Evolutionary conservation across 2,113 vertebrate species (phyloP), one percentile per base, ranked within the genome.

Genomic region (Tragelaphus strepsiceros): DNA sequence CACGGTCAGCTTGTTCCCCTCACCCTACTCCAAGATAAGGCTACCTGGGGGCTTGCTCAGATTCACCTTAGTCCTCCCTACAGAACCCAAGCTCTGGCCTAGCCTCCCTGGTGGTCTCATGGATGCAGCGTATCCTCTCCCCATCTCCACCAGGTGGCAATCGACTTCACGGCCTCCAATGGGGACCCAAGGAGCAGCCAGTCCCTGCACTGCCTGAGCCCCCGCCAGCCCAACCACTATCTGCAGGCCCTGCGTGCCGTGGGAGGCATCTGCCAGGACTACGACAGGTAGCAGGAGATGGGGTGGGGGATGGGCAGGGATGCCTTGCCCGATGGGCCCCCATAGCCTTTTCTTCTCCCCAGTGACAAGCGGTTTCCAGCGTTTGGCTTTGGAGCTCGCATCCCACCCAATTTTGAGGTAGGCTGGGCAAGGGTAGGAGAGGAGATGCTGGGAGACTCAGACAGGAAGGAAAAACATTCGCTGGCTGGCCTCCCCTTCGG

Each of bases 241-340:
- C 96, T 99, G 81, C 98, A 98, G 88, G 98, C 98, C 11, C 89
- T 99, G 80, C 97, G 98, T 0, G 97, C 98, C 0, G 98, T 99
- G 67, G 98, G 98, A 10, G 98, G 98, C 74, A 98, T 98, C 96
- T 99, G 98, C 96, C 98, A 98, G 97, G 98, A 99, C 82, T 98
- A 99, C 1, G 98, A 98, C 97, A 98, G 98, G 98, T 98, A 92
- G 14, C 30, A 54, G 56, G 32, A 12, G 12, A 9, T 4, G 26
- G 24, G 39, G 24, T 12, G 24, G 28, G n/a, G 54, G 7, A 12
- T 22, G 10, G 46, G 74, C 26, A 82, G 62, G 43, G 64, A 77
- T 54, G 16, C 39, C 74, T 92, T 82, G 80, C 77, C 19, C 24
- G 0, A 5, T 9, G 56, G 85, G 35, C 7, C 14, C n/a, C 49